Base-by-base conservation (phyloP, 2,797 vertebrate species). In the Gorsachius magnificus region DNA sequence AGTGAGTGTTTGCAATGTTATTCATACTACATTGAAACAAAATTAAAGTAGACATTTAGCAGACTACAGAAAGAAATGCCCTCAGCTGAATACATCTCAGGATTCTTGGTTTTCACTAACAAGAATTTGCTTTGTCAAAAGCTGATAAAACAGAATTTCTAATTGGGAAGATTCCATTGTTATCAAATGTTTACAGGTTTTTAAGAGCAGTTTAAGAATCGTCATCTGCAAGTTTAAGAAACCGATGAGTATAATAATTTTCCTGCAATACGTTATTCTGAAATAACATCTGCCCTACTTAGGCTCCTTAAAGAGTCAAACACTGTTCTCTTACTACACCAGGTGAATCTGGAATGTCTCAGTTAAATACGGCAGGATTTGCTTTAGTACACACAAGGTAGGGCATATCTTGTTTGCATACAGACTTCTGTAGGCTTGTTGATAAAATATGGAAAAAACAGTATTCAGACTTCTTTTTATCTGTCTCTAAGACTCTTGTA, bases 181-280 rank as follows among this genome's bases (percentile, higher is more conserved):
- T 63, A 36, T n/a, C 13, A 85, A 46, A 77, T 5, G 0, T 53
- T 78, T 33, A 46, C 33, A 45, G 4, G 74, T 75, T 78, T 89
- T 79, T 66, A 50, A 69, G 26, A 56, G 3, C 31, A 71, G 22
- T 16, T 57, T 60, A 86, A 61, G 33, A 68, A 19, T 33, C 20
- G 9, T 19, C 15, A 29, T 21, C 9, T 43, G 3, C 50, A 66
- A 76, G 36, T 18, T 69, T 25, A 56, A 21, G 28, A 69, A 60
- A n/a, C 3, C 0, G 2, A 2, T 13, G 9, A 89, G 11, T 25
- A 24, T 5, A 4, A 20, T 31, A 65, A 21, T 14, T 72, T 70
- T 82, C 21, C 51, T 90, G 21, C 31, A 65, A 48, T 46, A 53
- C 25, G 16, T 53, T 65, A 16, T 46, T 54, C 36, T 70, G 38